Base-by-base conservation (phyloP, 2,113 vertebrate species). In the Apaloderma vittatum region DNA sequence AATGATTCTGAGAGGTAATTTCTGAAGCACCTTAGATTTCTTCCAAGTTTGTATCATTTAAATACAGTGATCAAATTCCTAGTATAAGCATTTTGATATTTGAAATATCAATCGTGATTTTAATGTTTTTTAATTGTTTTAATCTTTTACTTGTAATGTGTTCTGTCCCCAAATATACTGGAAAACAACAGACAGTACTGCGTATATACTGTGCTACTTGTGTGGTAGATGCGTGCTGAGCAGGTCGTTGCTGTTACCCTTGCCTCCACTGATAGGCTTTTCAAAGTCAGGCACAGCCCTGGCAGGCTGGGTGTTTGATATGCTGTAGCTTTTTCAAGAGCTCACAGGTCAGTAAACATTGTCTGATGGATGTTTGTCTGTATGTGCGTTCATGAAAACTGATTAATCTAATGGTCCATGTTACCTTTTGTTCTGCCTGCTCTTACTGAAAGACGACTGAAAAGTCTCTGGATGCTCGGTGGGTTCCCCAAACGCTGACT, bases 301-400 rank as follows among this genome's bases (percentile, higher is more conserved):
- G 21, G 4, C 75, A 86, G 62, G 19, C 11, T 54, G 62, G 59
- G 88, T 88, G 72, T 72, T 65, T 84, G 79, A 30, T 86, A 30
- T 2, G 23, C 55, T 84, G 67, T 92, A 88, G 46, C 90, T 95
- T 95, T 94, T 80, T 62, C 15, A 37, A 67, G 93, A 67, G 91
- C 93, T 93, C 89, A 66, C 76, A 92, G 91, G 91, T 96, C 91
- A 89, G 68, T 91, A 91, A 95, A 88, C 89, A 72, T 92, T 93
- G 76, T 88, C 78, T 93, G 95, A 96, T 93, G 88, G 87, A 37
- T 85, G 49, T 49, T 79, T 27, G 4, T 84, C 68, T 84, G 0
- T 84, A 5, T 70, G 51, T 23, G 58, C 88, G 58, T 66, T 85
- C 43, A 6, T 94, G 83, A 43, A 78, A 71, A 62, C 46, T 86